phyloP scores from a whole-genome alignment of 1,140 invertebrate genomes.

The Drosophila navojoa region DNA sequence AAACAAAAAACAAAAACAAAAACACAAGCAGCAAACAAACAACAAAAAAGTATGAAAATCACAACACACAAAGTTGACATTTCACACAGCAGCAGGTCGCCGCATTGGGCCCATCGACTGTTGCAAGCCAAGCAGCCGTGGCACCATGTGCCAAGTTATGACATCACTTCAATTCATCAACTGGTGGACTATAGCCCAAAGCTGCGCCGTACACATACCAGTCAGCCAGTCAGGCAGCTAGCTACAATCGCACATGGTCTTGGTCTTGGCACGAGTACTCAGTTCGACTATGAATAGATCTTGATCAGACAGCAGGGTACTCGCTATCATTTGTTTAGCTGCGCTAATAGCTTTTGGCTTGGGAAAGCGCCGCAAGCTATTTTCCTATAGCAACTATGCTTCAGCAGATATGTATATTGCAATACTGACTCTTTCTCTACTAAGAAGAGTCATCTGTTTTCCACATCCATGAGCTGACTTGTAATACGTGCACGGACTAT shows the following conservation, averaged over 20 bases:
- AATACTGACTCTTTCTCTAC: no score
- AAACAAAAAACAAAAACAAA: constrained; percentile 50
- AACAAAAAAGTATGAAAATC: constrained; percentile 25
- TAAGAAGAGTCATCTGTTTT: no score
- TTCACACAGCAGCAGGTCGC: constrained; percentile 72
- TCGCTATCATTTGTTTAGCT: constrained; percentile 59
- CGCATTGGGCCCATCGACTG: constrained; percentile 40
- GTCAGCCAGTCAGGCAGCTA: constrained; percentile 4
- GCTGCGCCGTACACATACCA: constrained; percentile 4
- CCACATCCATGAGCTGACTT: no score
- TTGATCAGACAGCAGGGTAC: constrained; percentile 28
- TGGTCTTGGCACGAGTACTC: constrained; percentile 19
- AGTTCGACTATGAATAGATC: constrained; percentile 19
- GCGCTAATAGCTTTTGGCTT: constrained; percentile 45
- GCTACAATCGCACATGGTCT: constrained; percentile 8
- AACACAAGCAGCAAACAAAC: constrained; percentile 46
- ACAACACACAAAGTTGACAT: constrained; percentile 65
- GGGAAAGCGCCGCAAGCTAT: constrained; percentile 35
- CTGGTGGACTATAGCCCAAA: constrained; percentile 19
- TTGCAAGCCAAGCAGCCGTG: constrained; percentile 73
- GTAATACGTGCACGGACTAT: no score
- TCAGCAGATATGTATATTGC: no score
- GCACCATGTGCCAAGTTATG: constrained; percentile 77
- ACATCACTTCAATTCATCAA: constrained; percentile 67
- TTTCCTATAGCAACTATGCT: not conserved